Base-by-base conservation (phyloP, 1,140 invertebrate species). In the Anadara kagoshimensis region DNA sequence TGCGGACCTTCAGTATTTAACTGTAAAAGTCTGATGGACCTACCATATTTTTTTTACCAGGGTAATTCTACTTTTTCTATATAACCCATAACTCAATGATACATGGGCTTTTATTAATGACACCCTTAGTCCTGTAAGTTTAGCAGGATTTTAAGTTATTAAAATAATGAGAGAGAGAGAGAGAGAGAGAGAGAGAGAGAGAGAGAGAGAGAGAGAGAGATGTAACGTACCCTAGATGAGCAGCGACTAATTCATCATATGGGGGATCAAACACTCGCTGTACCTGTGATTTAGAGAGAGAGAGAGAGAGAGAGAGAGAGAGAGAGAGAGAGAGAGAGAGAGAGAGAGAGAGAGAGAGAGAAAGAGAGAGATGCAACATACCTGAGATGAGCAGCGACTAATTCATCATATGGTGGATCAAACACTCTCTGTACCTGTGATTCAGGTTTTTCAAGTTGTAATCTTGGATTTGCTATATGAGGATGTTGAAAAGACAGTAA, bases 311-410 rank as follows among this genome's bases (percentile, higher is more conserved):
- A 36, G 29, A 36, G 29, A 36, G 29, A 36, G 29, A 36, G 29
- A 36, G 29, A 36, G 29, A 36, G 29, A 36, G 29, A 36, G 29
- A 36, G 29, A 36, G 29, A 36, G 29, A 24, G 20, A 11, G 11
- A 22, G 26, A 24, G 53, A 24, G 20, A 57, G 20, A 14, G 7
- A 26, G 16, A 14, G 36, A 14, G 41, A 16, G 58, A 51, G n/a
- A 29, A 43, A 10, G 29, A 36, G 29, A 36, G 29, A 36, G n/a
- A 36, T 36, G 7, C 7, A 36, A 29, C 58, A 47, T 75, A 93
- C 91, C 93, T 94, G n/a, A 97, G 90, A 88, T 98, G 95, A 54
- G 91, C 91, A 67, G 93, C 90, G 44, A 96, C 92, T 36, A 97
- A 90, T 83, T 97, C 95, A 86, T 96, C 93, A 61, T 95, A 90